These are phyloP conservation scores for Pegea sp. DNA, from an alignment of 23 tunicate genomes.

Conservation along the genomic window DNA sequence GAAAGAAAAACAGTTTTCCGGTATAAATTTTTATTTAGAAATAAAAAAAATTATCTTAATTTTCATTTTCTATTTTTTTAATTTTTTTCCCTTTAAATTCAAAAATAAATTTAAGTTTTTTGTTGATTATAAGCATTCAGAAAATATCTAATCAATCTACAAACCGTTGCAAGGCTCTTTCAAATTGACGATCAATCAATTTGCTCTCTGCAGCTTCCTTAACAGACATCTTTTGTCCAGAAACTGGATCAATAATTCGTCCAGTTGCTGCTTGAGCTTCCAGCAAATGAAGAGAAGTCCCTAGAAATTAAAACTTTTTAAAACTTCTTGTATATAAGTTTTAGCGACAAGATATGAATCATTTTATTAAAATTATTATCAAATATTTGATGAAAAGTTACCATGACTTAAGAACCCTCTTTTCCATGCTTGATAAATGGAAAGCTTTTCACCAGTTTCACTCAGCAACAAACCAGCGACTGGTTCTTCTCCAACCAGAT, in stretches of 20 bases:
- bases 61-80: no score
- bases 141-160: neutral
- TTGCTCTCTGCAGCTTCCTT: conserved; percentile 49
- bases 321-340: no score
- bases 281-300: conserved; percentile 60
- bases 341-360: neutral
- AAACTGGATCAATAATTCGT: conserved; percentile 88
- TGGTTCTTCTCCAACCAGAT: conserved; percentile 95
- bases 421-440: conserved; percentile 83
- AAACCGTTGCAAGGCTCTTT: no score
- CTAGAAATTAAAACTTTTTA: conserved; percentile 2
- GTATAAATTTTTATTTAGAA: no score
- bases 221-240: conserved; percentile 74
- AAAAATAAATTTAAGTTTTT: no score
- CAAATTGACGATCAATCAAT: conserved; percentile 79
- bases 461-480: conserved; percentile 80
- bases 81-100: no score
- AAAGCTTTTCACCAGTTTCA: conserved; percentile 81
- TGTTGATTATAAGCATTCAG: no score
- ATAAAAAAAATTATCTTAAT: no score
- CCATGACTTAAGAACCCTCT: conserved; percentile 61
- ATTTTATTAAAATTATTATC: neutral
- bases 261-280: conserved; percentile 98
- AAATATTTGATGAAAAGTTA: neutral
- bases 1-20: conserved; percentile 1